Conservation (phyloP, 2,797 vertebrate genomes). For the Huso huso region DNA sequence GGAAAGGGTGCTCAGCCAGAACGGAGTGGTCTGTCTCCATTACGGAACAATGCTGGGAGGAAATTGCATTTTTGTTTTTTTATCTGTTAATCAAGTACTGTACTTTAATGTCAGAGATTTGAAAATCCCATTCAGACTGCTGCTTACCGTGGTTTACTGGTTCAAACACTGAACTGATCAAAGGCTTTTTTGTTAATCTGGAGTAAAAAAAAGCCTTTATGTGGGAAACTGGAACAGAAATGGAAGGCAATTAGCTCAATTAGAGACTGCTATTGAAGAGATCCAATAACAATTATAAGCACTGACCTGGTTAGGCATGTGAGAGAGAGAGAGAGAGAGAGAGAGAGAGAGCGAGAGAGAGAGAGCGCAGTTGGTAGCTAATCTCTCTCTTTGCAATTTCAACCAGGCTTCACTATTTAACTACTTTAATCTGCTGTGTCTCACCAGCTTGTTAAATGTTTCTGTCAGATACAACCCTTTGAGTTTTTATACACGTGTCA, state of each 20-base stretch:
- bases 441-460: background rate
- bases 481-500: no score
- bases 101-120: no score
- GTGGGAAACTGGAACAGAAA: background rate
- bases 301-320: slow-evolving; percentile 13
- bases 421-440: background rate
- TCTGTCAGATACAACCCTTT: no score
- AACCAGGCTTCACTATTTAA: slow-evolving; percentile 4
- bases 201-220: background rate
- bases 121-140: no score
- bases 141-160: background rate
- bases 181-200: slow-evolving; percentile 15
- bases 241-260: slow-evolving; percentile 14
- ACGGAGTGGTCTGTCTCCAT: no score
- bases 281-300: slow-evolving; percentile 6
- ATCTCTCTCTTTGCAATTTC: slow-evolving; percentile 15
- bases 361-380: background rate
- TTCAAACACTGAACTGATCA: slow-evolving; percentile 1
- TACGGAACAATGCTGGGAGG: no score
- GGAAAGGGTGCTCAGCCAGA: no score
- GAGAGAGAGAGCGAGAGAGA: slow-evolving; percentile 12
- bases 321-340: background rate
- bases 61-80: no score
- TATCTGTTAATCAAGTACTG: no score
- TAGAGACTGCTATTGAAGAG: background rate